Percentiles rank a stretch among this genome's conserved stretches.
Evolutionary conservation across 1,140 invertebrate genomes (phyloP).

Genomic region (Drosophila asahinai): DNA sequence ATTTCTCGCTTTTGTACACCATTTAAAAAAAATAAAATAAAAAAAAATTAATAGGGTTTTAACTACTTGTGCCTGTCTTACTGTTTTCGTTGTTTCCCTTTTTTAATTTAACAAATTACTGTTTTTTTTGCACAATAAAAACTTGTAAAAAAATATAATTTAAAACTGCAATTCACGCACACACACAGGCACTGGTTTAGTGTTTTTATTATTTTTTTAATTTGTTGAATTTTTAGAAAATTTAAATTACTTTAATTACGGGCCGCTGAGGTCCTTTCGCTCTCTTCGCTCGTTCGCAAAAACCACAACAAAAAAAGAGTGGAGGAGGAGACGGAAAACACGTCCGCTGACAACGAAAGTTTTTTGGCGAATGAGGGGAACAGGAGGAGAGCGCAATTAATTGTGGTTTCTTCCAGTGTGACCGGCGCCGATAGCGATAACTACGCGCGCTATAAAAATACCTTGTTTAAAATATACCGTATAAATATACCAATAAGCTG

Average conservation of each 20-base stretch:
- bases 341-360: neutral
- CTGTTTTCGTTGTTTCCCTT: too few relatives aligned
- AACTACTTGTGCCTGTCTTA: neutral
- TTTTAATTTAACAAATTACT: neutral
- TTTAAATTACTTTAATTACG: conserved; percentile 28
- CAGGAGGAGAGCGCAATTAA: neutral
- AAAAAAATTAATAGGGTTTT: neutral
- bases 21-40: conserved; percentile 7
- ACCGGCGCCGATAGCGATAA: neutral
- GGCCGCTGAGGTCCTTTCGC: conserved; percentile 32
- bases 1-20: conserved; percentile 2
- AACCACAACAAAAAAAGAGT: conserved; percentile 29
- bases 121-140: conserved; percentile 8
- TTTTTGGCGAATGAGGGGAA: neutral
- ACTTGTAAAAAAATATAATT: conserved; percentile 8
- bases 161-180: neutral
- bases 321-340: conserved; percentile 4
- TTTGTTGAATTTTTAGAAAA: neutral
- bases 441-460: neutral
- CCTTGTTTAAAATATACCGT: neutral
- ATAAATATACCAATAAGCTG: neutral
- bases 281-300: conserved; percentile 25
- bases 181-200: conserved; percentile 12
- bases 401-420: neutral
- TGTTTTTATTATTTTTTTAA: neutral